phyloP scores from a whole-genome alignment of 2,888 invertebrate genomes.

The Tortricodes alternella region DNA sequence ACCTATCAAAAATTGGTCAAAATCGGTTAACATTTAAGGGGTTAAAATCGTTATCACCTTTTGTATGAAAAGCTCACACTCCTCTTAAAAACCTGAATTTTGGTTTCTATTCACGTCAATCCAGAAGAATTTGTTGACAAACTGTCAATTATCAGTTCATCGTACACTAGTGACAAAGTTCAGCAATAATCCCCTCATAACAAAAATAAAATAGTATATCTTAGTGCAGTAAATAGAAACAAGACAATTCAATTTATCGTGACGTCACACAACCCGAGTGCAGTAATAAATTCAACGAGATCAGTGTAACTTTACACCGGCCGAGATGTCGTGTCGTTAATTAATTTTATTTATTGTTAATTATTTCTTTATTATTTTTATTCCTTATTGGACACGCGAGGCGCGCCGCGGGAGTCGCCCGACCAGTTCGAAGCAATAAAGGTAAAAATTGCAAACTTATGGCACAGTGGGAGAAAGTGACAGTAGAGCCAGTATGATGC shows the following conservation, averaged over 20 bases:
- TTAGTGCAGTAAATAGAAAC: too few species aligned
- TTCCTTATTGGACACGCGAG: constrained; percentile 26
- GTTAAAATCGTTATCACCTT: too few species aligned
- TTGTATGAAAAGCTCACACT: too few species aligned
- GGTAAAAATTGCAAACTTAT: constrained; percentile 39
- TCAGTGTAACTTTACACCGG: constrained; percentile 61
- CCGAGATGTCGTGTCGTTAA: constrained; percentile 59
- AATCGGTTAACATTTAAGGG: too few species aligned
- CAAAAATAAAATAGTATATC: too few species aligned
- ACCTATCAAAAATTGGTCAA: too few species aligned
- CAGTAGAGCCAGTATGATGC: constrained; percentile 5
- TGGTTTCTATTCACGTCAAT: too few species aligned
- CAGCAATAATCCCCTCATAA: too few species aligned
- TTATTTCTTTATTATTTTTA: constrained; percentile 30
- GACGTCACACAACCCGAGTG: neutral
- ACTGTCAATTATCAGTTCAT: too few species aligned
- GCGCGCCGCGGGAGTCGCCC: constrained; percentile 54
- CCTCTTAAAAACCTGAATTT: too few species aligned
- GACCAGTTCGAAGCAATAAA: constrained; percentile 60
- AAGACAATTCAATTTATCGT: neutral
- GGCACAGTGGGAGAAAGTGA: neutral
- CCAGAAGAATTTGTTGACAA: too few species aligned
- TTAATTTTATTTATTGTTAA: constrained; percentile 74
- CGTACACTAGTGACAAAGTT: too few species aligned
- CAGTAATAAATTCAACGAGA: neutral